These are phyloP conservation scores for Amblyjoppa fuscipennis DNA, from an alignment of 2,888 invertebrate genomes.

Conservation along the genomic window DNA sequence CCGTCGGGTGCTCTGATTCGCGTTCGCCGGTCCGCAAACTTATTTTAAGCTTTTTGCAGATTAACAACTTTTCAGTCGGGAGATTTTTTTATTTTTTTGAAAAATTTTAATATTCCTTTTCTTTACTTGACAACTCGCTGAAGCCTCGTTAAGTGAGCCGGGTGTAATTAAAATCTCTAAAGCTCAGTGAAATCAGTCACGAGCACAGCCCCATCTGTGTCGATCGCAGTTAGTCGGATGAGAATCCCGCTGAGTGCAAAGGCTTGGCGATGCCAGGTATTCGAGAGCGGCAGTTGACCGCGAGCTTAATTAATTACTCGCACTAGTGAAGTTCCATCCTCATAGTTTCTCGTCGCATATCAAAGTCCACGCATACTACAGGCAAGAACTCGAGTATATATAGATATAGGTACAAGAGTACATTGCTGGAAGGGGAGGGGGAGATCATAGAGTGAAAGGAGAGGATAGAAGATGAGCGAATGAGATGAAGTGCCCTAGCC, in stretches of 20 bases:
- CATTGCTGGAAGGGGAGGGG: not conserved
- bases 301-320: conserved; percentile 73
- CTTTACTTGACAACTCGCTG: not conserved
- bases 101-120: not conserved
- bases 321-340: conserved; percentile 63
- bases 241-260: conserved; percentile 8
- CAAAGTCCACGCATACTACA: conserved; percentile 57
- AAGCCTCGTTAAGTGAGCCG: not conserved
- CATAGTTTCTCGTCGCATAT: conserved; percentile 61
- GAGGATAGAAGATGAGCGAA: conserved; percentile 35
- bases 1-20: too few relatives aligned
- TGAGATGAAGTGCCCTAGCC: conserved; percentile 47
- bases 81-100: not conserved
- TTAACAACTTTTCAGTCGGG: too few relatives aligned
- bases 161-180: conserved; percentile 9
- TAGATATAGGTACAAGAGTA: not conserved
- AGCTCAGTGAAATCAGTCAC: not conserved
- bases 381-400: not conserved
- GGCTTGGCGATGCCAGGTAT: not conserved
- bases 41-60: too few relatives aligned
- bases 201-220: not conserved
- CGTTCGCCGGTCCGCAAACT: too few relatives aligned
- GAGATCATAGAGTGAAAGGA: conserved; percentile 17
- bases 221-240: conserved; percentile 5
- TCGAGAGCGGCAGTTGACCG: conserved; percentile 52